These are phyloP conservation scores for Loriculus beryllinus DNA, from an alignment of 2,797 vertebrate genomes.

Conservation along the genomic window DNA sequence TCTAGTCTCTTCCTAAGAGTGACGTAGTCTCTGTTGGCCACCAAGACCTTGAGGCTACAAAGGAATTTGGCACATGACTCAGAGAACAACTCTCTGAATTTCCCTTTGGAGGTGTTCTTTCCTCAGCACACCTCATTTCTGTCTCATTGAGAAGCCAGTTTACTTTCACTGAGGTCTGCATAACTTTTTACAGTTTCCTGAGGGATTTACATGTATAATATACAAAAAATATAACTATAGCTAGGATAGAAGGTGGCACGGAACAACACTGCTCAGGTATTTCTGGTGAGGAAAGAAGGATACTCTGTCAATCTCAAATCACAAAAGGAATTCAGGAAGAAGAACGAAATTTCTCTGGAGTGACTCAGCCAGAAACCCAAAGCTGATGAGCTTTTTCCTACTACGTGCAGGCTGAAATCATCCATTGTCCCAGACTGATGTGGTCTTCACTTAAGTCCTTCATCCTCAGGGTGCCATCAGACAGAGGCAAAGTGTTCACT, in stretches of 20 bases:
- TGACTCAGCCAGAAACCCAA: not conserved
- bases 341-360: not conserved
- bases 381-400: not conserved
- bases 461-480: not conserved
- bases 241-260: not conserved
- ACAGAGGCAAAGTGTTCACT: not conserved
- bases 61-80: constrained; percentile 32
- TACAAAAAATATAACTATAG: not conserved
- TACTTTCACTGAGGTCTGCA: constrained; percentile 31
- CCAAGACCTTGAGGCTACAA: constrained; percentile 19
- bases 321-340: constrained; percentile 10
- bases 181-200: constrained; percentile 16
- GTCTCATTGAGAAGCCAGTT: constrained; percentile 28
- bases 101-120: constrained; percentile 40
- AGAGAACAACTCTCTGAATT: not conserved
- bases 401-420: not conserved
- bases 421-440: accelerated
- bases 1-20: constrained; percentile 12
- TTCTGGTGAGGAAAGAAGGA: constrained; percentile 9
- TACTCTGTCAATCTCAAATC: constrained; percentile 19
- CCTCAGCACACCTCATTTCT: constrained; percentile 52
- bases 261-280: not conserved
- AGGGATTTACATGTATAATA: not conserved
- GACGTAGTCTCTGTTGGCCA: constrained; percentile 21
- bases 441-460: not conserved